phyloP scores from a whole-genome alignment of 2,113 vertebrate genomes.

The Corydoras sp. region DNA sequence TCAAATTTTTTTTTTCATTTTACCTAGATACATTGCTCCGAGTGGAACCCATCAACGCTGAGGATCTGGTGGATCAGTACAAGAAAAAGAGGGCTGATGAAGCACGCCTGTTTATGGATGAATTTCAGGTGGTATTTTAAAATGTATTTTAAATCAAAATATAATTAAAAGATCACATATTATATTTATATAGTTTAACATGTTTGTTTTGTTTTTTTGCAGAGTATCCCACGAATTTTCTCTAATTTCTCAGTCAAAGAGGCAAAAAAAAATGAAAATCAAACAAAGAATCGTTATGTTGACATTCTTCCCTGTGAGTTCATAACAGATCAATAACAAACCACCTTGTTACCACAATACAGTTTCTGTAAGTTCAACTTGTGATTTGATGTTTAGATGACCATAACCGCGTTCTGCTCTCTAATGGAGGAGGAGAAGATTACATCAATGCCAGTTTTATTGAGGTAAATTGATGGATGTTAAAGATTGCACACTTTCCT shows the following conservation, averaged over 20 bases:
- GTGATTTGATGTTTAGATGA: constrained; percentile 71
- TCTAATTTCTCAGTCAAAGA: constrained; percentile 80
- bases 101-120: constrained; percentile 85
- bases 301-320: constrained; percentile 94
- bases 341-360: background rate
- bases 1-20: background rate
- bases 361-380: background rate
- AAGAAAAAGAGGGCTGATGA: constrained; percentile 91
- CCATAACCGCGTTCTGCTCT: constrained; percentile 84
- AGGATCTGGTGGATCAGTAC: constrained; percentile 76
- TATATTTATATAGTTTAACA: background rate
- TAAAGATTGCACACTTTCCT: background rate
- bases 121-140: constrained; percentile 82
- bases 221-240: constrained; percentile 94
- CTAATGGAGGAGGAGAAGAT: constrained; percentile 72
- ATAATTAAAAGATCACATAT: background rate
- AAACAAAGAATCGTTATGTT: constrained; percentile 88
- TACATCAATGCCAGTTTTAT: constrained; percentile 97
- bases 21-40: constrained; percentile 67
- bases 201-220: constrained; percentile 39
- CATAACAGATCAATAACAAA: background rate
- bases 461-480: constrained; percentile 64
- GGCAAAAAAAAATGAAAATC: constrained; percentile 79
- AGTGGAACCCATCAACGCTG: constrained; percentile 83
- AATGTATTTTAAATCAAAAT: background rate